Evolutionary conservation across 2,113 vertebrate species (phyloP).

Genomic region (Castor canadensis): DNA sequence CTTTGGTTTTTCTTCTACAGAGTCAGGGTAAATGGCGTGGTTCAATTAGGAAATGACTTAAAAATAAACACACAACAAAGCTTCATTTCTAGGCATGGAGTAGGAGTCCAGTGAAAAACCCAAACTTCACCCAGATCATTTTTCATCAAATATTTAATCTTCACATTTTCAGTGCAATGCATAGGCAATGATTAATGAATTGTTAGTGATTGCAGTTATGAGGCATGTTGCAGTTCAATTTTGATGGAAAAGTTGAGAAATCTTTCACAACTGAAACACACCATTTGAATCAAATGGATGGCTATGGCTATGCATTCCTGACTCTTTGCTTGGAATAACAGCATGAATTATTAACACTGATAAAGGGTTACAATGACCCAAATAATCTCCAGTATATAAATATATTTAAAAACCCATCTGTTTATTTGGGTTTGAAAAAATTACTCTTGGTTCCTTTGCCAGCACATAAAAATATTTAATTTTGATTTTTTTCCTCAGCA

Average conservation of each 20-base stretch:
- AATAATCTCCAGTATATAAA: background rate
- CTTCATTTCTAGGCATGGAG: background rate
- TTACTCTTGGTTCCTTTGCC: background rate
- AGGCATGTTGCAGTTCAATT: background rate
- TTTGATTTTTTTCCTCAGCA: slow-evolving; percentile 32
- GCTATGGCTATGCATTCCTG: background rate
- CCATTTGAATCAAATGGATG: background rate
- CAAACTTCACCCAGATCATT: background rate
- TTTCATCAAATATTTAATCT: background rate
- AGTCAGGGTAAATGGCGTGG: background rate
- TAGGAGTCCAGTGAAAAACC: background rate
- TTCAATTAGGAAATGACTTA: background rate
- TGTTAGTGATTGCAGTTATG: background rate
- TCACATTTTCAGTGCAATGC: background rate
- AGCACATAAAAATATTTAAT: background rate
- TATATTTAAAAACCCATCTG: background rate
- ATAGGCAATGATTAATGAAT: background rate
- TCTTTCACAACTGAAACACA: background rate
- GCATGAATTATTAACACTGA: background rate
- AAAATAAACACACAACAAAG: background rate
- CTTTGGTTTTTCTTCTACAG: background rate
- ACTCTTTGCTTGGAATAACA: background rate
- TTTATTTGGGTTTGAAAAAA: background rate
- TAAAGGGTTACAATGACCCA: background rate
- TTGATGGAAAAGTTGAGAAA: background rate